Base-by-base conservation (phyloP, 2,888 invertebrate species). In the Zygothrica quintamaculata region DNA sequence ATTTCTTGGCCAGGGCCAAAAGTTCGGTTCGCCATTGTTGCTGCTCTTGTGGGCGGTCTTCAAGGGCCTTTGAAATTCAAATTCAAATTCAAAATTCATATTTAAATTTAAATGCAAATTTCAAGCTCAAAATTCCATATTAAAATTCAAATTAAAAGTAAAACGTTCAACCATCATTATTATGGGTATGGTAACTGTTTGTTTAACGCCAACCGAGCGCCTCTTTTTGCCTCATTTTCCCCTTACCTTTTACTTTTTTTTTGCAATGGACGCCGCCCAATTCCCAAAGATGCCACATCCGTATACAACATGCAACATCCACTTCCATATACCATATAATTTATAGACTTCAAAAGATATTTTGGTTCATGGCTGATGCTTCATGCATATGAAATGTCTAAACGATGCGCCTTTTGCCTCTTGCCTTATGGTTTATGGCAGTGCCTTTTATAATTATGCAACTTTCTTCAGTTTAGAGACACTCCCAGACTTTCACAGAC, bases 391-490 rank as follows among this genome's bases (percentile, higher is more conserved):
- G 50, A 74, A 80, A 74, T 62, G 65, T 73, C 65, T 62, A 73
- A 75, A 15, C 58, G 70, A 57, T 58, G 65, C 61, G 60, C 36
- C 61, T 66, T 69, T 65, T 62, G 48, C 51, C 61, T 13, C 26
- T 46, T n/a, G n/a, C n/a, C n/a, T n/a, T n/a, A n/a, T n/a, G n/a
- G n/a, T n/a, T n/a, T n/a, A n/a, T n/a, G n/a, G n/a, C n/a, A n/a
- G n/a, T n/a, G n/a, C 56, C 60, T 66, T 87, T 81, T 81, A 84
- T 84, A 73, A 69, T 87, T 87, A 82, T 85, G 85, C 81, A 85
- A 67, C 85, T 77, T 77, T 81, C 81, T 62, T 66, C 68, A 47
- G 60, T 31, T 50, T 62, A 22, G n/a, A 33, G 12, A 22, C n/a
- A 13, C 15, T 13, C 29, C 33, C 13, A 13, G 43, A 12, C n/a